phyloP scores from a whole-genome alignment of 2,797 vertebrate species.

The Garrulus glandarius region DNA sequence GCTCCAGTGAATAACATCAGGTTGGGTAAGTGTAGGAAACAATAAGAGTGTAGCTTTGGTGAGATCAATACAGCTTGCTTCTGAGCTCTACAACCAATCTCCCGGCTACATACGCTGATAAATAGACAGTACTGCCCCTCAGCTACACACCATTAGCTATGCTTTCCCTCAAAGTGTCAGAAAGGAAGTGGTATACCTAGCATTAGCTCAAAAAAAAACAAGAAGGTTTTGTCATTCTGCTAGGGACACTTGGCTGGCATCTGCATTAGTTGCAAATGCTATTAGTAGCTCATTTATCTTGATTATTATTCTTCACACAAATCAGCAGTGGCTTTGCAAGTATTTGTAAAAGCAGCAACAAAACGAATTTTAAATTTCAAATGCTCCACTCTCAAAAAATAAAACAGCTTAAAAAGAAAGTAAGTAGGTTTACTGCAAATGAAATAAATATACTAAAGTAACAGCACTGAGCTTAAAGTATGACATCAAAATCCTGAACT shows the following conservation, averaged over 20 bases:
- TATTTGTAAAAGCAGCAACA: conserved; percentile 12
- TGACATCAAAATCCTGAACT: neutral
- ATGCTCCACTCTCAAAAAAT: neutral
- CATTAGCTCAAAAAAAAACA: neutral
- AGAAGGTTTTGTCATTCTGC: neutral
- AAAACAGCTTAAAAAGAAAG: conserved; percentile 19
- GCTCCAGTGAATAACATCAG: neutral
- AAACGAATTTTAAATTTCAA: neutral
- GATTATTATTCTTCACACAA: conserved; percentile 21
- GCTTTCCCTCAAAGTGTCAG: neutral
- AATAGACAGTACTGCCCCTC: neutral
- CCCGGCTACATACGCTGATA: neutral
- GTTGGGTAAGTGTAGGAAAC: conserved; percentile 35
- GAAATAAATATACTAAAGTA: neutral
- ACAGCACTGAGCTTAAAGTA: neutral
- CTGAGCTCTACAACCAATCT: conserved; percentile 10
- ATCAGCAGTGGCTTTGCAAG: neutral
- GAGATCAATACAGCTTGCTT: conserved; percentile 55
- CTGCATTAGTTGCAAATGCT: neutral
- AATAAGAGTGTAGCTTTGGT: neutral
- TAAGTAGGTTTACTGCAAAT: neutral
- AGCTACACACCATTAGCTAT: neutral
- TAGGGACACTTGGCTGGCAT: neutral
- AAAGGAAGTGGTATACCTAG: neutral
- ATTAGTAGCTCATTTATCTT: neutral